A percentile compares a stretch with the other conserved stretches of the same genome.
Evolutionary conservation across 1,140 invertebrate species (phyloP).

Genomic region (Diorhabda elongata): DNA sequence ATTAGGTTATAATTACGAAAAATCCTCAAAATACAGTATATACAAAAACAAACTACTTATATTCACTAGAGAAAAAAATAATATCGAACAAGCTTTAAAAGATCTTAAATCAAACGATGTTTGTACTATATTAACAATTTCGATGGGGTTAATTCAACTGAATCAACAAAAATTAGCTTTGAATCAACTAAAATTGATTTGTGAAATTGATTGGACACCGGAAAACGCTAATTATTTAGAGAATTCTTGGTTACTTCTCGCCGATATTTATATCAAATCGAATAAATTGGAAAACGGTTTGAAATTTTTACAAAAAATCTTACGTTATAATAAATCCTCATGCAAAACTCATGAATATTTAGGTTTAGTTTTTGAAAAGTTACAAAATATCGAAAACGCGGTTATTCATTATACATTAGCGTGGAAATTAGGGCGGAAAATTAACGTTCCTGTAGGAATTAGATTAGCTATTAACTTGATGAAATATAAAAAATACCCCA

Average conservation of each 20-base stretch:
- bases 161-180: conserved; percentile 88
- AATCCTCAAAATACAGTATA: conserved; percentile 64
- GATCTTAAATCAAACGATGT: conserved; percentile 62
- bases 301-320: conserved; percentile 73
- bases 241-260: conserved; percentile 87
- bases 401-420: conserved; percentile 78
- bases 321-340: conserved; percentile 88
- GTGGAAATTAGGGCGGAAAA: conserved; percentile 77
- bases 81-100: conserved; percentile 78
- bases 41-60: conserved; percentile 80
- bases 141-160: conserved; percentile 79
- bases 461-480: conserved; percentile 89
- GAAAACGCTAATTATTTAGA: conserved; percentile 95
- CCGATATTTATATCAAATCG: conserved; percentile 87
- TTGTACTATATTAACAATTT: conserved; percentile 60
- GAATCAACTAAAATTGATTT: conserved; percentile 87
- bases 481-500: conserved; percentile 85
- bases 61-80: conserved; percentile 78
- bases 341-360: conserved; percentile 86
- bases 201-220: conserved; percentile 84
- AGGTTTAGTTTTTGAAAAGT: conserved; percentile 86
- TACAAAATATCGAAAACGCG: conserved; percentile 86
- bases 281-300: conserved; percentile 83
- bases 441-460: conserved; percentile 81
- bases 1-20: conserved; percentile 56